phyloP scores from a whole-genome alignment of 2,113 vertebrate species.

The Embiotoca jacksoni region DNA sequence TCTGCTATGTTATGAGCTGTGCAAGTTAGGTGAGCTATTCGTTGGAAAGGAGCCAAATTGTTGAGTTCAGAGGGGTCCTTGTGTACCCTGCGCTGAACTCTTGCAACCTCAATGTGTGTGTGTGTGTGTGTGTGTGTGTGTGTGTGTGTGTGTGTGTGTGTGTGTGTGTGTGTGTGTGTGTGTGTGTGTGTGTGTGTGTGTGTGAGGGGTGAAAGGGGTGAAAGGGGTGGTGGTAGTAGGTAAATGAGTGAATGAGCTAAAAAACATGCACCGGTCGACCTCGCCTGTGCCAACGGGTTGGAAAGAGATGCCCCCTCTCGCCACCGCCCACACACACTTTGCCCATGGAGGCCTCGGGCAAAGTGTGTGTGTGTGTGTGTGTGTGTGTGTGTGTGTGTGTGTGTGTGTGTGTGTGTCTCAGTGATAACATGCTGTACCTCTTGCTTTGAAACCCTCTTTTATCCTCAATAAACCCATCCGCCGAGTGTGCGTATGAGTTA shows the following conservation, averaged over 20 bases:
- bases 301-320: slow-evolving; percentile 41
- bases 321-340: slow-evolving; percentile 29
- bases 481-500: slow-evolving; percentile 5
- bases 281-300: slow-evolving; percentile 69
- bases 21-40: slow-evolving; percentile 70
- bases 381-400: slow-evolving; percentile 3
- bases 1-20: slow-evolving; percentile 64
- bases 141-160: slow-evolving; percentile 12
- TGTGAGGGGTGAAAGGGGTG: slow-evolving; percentile 11
- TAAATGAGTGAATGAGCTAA: slow-evolving; percentile 75
- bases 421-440: slow-evolving; percentile 53
- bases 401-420: slow-evolving; percentile 13
- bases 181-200: slow-evolving; percentile 18
- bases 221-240: slow-evolving; percentile 54
- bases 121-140: slow-evolving; percentile 31
- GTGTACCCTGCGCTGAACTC: slow-evolving; percentile 79
- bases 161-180: slow-evolving; percentile 37
- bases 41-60: slow-evolving; percentile 69
- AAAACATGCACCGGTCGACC: slow-evolving; percentile 80
- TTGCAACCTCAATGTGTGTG: slow-evolving; percentile 59
- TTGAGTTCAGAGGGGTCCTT: slow-evolving; percentile 80
- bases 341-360: slow-evolving; percentile 17
- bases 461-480: slow-evolving; percentile 34
- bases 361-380: slow-evolving; percentile 1
- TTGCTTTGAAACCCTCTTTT: slow-evolving; percentile 33